Conservation (phyloP, 2,113 vertebrate species). For the Thamnaconus septentrionalis region DNA sequence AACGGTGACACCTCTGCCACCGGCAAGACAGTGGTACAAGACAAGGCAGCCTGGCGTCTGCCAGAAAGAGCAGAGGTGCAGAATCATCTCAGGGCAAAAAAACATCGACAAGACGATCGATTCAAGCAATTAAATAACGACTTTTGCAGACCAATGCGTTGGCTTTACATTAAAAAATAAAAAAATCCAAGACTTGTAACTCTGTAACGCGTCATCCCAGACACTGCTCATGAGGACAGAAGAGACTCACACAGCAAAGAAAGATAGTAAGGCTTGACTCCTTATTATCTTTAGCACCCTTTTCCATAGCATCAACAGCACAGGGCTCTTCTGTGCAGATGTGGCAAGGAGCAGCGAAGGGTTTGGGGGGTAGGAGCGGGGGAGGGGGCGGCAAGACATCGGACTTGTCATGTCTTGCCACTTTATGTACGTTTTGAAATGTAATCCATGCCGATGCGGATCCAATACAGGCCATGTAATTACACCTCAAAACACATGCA, state of each 20-base stretch:
- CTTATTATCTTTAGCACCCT: conserved; percentile 96
- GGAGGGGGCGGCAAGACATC: conserved; percentile 32
- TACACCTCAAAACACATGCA: conserved; percentile 85
- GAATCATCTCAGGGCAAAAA: too few species aligned
- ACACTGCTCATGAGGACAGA: conserved; percentile 82
- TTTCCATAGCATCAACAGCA: conserved; percentile 89
- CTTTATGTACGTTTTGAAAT: conserved; percentile 15
- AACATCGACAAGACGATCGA: too few species aligned
- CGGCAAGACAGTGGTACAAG: too few species aligned
- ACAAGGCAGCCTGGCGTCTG: too few species aligned
- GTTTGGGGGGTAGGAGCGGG: too few species aligned
- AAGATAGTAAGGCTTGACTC: conserved; percentile 91
- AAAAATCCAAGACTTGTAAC: too few species aligned
- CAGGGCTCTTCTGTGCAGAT: conserved; percentile 21
- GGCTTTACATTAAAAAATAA: not conserved
- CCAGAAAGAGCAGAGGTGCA: too few species aligned
- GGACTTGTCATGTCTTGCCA: conserved; percentile 30
- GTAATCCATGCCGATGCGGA: conserved; percentile 84
- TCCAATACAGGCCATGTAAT: conserved; percentile 80
- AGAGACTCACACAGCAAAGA: conserved; percentile 77
- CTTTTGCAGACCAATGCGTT: conserved; percentile 35
- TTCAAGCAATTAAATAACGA: too few species aligned
- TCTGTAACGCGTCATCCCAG: conserved; percentile 31
- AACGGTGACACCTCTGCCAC: too few species aligned
- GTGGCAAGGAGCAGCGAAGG: not conserved